Evolutionary conservation across 2,888 invertebrate genomes (phyloP), one percentile per base, ranked within the genome.

Genomic region (Apodemia mormo): DNA sequence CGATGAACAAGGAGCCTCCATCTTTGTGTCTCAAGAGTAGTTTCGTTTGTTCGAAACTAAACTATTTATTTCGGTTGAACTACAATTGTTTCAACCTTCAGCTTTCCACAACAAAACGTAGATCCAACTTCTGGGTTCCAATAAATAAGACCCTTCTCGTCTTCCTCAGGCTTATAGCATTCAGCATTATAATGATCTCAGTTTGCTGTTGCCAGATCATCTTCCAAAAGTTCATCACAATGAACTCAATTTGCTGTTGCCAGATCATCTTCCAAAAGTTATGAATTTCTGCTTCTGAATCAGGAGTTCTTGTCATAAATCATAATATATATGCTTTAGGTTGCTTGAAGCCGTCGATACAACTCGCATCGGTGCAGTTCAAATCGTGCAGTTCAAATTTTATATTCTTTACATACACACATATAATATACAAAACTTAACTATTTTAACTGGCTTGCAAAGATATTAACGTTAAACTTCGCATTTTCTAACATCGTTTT

Each of bases 91-190:
- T 66, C 66, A 40, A 66, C 45, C 43, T 45, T 66, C 22, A 66
- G 66, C 3, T 66, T 66, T 66, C 66, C 66, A 43, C 66, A 66
- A 22, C 43, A 66, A 45, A 66, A 14, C 66, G 66, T 66, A 22
- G 66, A 12, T 40, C 66, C 43, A 43, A 43, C 66, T 43, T 40
- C 66, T 40, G 40, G 43, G 33, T 66, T 66, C 66, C 66, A 66
- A 66, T 66, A 66, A n/a, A 66, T 37, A n/a, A 43, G 12, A 66
- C 49, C 66, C 66, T 66, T 66, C 66, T 66, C 66, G 29, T 45
- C 10, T 66, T n/a, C 40, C 43, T 66, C 66, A 66, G 66, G 66
- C n/a, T 66, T 66, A 22, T 22, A 22, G 22, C 22, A 22, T 66
- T 66, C 12, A 66, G 66, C 66, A 66, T 49, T 3, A 49, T 8